Evolutionary conservation across 2,113 vertebrate genomes (phyloP), one percentile per base, ranked within the genome.

Genomic region (Cyprinodon brontotheroides): DNA sequence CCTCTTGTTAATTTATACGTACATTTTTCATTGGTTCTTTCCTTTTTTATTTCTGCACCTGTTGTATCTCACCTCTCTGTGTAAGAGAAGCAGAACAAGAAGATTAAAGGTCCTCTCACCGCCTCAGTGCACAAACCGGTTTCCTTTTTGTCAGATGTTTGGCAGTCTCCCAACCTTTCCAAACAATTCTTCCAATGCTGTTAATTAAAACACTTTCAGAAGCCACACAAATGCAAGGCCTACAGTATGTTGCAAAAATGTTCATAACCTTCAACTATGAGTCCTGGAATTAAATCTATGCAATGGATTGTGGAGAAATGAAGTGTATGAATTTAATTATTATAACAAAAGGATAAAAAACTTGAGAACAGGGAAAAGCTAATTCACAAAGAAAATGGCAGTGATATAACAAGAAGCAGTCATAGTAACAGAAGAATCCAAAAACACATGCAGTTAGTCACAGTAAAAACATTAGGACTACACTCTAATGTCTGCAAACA

Each of bases 131-230:
- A 77, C 45, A 70, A 65, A 71, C 65, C 81, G 79, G 6, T 64
- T 83, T 89, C 68, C 71, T 43, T 67, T 73, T 45, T 59, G 37
- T 40, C 68, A 80, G 78, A 38, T 65, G 0, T 79, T 68, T 14
- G 5, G 61, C 10, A 0, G 41, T 68, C 79, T 81, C 74, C 68
- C 65, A 61, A 37, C 11, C 17, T 57, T 75, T 71, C 67, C 50
- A 70, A 77, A 37, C 70, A 67, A 81, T 77, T 50, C 61, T 50
- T 78, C 70, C 79, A 80, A 90, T 86, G 84, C 72, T 64, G 64
- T 75, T 65, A 75, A 84, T 90, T 87, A 86, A 85, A 90, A 71
- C 57, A 53, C 36, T 72, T 71, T 74, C 60, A 77, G 72, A 41
- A 78, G 81, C 76, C 62, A 72, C 83, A 80, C 36, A 48, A 68